phyloP scores from a whole-genome alignment of 2,797 vertebrate species.

The Pangasius djambal region DNA sequence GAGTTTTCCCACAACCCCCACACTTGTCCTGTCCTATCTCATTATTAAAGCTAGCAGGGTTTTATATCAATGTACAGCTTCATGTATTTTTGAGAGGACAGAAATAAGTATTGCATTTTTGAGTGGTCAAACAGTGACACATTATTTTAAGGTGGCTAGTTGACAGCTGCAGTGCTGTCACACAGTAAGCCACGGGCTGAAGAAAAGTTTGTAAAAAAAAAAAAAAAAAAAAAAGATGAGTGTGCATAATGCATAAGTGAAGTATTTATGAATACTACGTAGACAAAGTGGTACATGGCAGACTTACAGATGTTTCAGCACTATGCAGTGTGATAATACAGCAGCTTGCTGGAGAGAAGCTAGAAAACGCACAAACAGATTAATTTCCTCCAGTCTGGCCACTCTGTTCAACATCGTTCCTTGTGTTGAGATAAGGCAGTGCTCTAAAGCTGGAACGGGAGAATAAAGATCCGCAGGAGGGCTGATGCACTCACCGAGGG shows the following conservation, averaged over 20 bases:
- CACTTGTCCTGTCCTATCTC: background rate
- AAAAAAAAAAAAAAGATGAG: conserved; percentile 4
- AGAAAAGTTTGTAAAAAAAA: conserved; percentile 16
- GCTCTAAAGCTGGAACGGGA: conserved; percentile 38
- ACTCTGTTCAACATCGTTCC: conserved; percentile 25
- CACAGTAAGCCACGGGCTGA: background rate
- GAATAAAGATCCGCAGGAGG: conserved; percentile 32
- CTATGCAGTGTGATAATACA: conserved; percentile 18
- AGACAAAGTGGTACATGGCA: conserved; percentile 18
- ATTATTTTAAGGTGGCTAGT: background rate
- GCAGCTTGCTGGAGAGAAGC: conserved; percentile 15
- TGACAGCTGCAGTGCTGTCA: conserved; percentile 1
- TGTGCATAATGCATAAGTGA: conserved; percentile 46
- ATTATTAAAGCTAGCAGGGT: conserved; percentile 4
- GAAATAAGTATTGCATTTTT: background rate
- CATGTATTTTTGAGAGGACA: background rate
- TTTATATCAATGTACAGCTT: background rate
- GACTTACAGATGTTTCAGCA: conserved; percentile 28
- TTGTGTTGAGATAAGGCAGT: conserved; percentile 34
- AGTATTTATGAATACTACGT: conserved; percentile 41
- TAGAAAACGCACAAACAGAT: conserved; percentile 22
- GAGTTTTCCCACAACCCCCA: conserved; percentile 12
- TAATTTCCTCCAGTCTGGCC: conserved; percentile 23
- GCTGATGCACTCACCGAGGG: conserved; percentile 13
- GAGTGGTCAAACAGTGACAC: background rate